Base-by-base conservation (phyloP, 1,140 invertebrate species). In the Cepaea nemoralis region DNA sequence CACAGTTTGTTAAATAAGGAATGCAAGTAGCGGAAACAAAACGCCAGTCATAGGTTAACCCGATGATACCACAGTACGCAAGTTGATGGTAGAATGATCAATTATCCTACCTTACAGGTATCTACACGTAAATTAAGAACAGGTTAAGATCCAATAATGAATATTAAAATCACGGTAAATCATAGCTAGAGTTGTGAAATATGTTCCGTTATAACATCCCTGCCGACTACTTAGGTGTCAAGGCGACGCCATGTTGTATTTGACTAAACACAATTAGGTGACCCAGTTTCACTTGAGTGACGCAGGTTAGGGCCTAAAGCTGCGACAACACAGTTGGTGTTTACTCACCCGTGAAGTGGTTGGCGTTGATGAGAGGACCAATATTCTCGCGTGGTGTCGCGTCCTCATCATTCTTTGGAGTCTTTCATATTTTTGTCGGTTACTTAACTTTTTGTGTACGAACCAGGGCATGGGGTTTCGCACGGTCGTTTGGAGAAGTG, bases 271-370 rank as follows among this genome's bases (percentile, higher is more conserved):
- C 42, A 27, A 75, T 16, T 50, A 50, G 73, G n/a, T 77, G 75
- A 59, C 75, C 75, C 66, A 77, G 19, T 63, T 77, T 77, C 45
- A 55, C 45, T 31, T 59, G 6, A 33, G 59, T n/a, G 75, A 66
- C 50, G 42, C 73, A 75, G 69, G 69, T 45, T 31, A 31, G 22
- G 50, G 59, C 59, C 59, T 31, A 31, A 6, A 24, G 14, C 8
- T 27, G 69, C 6, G 69, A 40, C 35, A 70, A 55, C 50, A 55
- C 50, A 55, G 3, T 5, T 35, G 1, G 2, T 71, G 37, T 39
- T 39, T 71, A 39, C 37, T 71, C 37, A 45, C 69, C 69, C 37
- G 69, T 45, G 40, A 45, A 12, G 3, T 14, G 22, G 22, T 55
- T 2, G 50, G 5, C n/a, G n/a, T n/a, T n/a, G n/a, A n/a, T n/a